Percentiles rank a stretch among this genome's conserved stretches.
Conservation (phyloP, 2,113 vertebrate species). For the Mesoclemmys tuberculata region DNA sequence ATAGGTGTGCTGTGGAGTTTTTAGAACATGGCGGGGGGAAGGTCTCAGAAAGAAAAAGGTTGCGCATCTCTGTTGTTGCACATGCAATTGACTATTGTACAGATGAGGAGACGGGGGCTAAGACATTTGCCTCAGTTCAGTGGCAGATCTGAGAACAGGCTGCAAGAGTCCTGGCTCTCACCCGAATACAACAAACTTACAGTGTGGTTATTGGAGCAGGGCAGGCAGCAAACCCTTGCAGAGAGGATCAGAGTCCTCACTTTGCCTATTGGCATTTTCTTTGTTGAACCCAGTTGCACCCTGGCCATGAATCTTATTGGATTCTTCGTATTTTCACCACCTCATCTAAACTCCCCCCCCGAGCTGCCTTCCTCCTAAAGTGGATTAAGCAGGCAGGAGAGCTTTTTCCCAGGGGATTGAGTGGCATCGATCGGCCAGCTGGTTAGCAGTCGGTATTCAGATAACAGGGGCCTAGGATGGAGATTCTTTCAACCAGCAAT, state of each 20-base stretch:
- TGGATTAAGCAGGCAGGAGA: slow-evolving; percentile 47
- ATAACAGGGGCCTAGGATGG: not conserved
- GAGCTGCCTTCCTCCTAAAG: slow-evolving; percentile 5
- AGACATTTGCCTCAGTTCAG: not conserved
- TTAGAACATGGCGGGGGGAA: too few species aligned
- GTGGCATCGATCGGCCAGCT: not conserved
- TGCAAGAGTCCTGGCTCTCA: not conserved
- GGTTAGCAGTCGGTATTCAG: slow-evolving; percentile 39
- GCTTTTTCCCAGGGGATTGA: not conserved
- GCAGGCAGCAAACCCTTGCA: not conserved
- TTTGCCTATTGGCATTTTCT: not conserved
- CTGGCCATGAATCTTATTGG: not conserved
- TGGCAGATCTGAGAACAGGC: not conserved
- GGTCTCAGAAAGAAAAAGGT: too few species aligned
- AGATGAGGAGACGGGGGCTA: not conserved
- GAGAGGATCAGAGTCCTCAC: not conserved
- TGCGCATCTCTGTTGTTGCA: not conserved
- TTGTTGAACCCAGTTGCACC: not conserved
- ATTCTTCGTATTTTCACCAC: not conserved
- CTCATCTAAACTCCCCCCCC: not conserved
- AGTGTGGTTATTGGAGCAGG: not conserved
- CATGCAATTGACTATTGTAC: not conserved
- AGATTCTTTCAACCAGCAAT: slow-evolving; percentile 7
- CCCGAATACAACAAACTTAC: not conserved
- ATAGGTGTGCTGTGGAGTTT: too few species aligned